phyloP scores from a whole-genome alignment of 1,140 invertebrate species.

The Leptopilina boulardi region DNA sequence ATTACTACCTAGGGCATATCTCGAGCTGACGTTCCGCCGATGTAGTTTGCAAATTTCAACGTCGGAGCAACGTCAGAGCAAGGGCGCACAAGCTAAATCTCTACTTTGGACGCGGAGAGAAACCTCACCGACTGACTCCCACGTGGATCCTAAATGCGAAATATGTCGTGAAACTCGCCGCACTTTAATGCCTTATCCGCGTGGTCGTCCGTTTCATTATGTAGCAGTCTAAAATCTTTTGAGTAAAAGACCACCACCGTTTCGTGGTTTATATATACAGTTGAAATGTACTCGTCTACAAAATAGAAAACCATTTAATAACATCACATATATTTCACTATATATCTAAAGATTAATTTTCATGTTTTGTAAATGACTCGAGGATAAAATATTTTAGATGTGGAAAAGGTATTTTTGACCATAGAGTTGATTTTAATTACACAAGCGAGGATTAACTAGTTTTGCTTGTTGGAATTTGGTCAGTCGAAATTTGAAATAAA shows the following conservation, averaged over 20 bases:
- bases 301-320: slow-evolving; percentile 1
- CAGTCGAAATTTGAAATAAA: too few species aligned
- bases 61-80: background rate
- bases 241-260: slow-evolving; percentile 11
- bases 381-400: background rate
- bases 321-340: background rate
- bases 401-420: too few species aligned
- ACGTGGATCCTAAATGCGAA: slow-evolving; percentile 10
- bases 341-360: slow-evolving; percentile 2
- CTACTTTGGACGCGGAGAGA: background rate
- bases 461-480: too few species aligned
- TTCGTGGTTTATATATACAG: background rate
- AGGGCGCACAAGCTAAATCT: background rate
- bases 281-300: background rate
- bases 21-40: slow-evolving; percentile 15
- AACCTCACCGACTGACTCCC: background rate
- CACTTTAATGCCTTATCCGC: slow-evolving; percentile 13
- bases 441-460: too few species aligned
- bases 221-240: slow-evolving; percentile 1
- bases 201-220: slow-evolving; percentile 12
- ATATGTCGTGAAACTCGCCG: slow-evolving; percentile 16
- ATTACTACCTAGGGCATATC: background rate
- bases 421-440: too few species aligned
- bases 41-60: slow-evolving; percentile 17
- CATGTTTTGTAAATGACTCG: slow-evolving; percentile 4